These are phyloP conservation scores for Eilema griseolum DNA, from an alignment of 2,888 invertebrate species.

Conservation along the genomic window DNA sequence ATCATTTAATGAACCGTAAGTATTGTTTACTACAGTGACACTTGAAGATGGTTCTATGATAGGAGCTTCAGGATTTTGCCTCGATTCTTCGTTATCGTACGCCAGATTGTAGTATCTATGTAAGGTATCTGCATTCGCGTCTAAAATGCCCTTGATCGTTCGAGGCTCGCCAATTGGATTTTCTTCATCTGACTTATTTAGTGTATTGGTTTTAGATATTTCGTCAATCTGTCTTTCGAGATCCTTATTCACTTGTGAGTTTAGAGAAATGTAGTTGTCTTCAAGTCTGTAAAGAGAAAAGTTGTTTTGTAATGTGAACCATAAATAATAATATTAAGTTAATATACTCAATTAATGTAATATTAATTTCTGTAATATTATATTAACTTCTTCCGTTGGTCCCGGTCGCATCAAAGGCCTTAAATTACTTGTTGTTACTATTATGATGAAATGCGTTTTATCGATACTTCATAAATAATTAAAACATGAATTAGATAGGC, in stretches of 20 bases:
- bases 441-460: too few relatives aligned
- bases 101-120: constrained; percentile 58
- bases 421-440: too few relatives aligned
- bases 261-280: constrained; percentile 51
- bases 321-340: too few relatives aligned
- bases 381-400: too few relatives aligned
- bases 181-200: constrained; percentile 13
- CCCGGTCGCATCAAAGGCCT: too few relatives aligned
- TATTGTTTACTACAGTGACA: constrained; percentile 59
- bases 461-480: too few relatives aligned
- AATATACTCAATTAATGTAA: too few relatives aligned
- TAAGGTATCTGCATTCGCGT: constrained; percentile 12
- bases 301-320: not conserved
- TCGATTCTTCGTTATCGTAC: constrained; percentile 49
- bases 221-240: constrained; percentile 30
- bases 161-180: constrained; percentile 2
- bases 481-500: too few relatives aligned
- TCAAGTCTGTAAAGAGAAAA: constrained; percentile 46
- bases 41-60: constrained; percentile 63
- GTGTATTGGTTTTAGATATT: not conserved
- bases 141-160: constrained; percentile 4
- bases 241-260: constrained; percentile 34
- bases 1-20: constrained; percentile 35
- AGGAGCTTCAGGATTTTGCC: constrained; percentile 37
- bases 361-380: too few relatives aligned